These are phyloP conservation scores for Heliconius ethilla DNA, from an alignment of 2,888 invertebrate species.

Conservation along the genomic window DNA sequence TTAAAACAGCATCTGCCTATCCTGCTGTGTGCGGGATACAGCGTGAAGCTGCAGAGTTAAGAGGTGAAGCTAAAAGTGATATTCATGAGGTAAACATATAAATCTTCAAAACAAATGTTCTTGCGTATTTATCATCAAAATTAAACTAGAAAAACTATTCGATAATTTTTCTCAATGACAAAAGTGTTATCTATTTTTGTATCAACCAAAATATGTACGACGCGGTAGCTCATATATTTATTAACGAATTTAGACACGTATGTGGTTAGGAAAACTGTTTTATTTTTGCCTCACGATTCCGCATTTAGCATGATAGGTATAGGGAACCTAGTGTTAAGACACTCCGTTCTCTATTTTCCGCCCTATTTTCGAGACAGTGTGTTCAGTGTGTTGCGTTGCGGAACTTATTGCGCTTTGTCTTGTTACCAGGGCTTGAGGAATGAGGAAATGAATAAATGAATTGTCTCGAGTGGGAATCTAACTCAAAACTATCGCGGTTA, in stretches of 20 bases:
- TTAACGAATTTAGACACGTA: background rate
- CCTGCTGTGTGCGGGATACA: too few species aligned
- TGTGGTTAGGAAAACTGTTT: background rate
- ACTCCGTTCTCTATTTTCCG: background rate
- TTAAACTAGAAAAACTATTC: background rate
- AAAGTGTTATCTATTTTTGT: constrained; percentile 17
- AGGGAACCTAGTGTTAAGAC: background rate
- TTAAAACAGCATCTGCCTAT: too few species aligned
- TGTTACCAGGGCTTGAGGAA: background rate
- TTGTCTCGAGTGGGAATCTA: background rate
- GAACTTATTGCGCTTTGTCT: background rate
- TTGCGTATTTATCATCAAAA: background rate
- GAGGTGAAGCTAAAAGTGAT: too few species aligned
- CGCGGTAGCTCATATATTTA: background rate
- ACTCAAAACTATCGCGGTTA: background rate
- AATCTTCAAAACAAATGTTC: background rate
- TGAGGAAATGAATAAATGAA: background rate
- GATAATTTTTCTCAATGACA: constrained; percentile 4
- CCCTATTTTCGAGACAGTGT: background rate
- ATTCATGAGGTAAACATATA: background rate
- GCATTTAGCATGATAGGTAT: too few species aligned
- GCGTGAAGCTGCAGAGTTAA: too few species aligned
- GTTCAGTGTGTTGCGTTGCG: background rate
- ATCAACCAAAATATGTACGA: background rate
- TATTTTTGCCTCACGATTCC: background rate